Percentiles rank a stretch among this genome's conserved stretches.
phyloP scores from a whole-genome alignment of 92 coral and sea anemone genomes.

The Umimayanthus chanpuru region DNA sequence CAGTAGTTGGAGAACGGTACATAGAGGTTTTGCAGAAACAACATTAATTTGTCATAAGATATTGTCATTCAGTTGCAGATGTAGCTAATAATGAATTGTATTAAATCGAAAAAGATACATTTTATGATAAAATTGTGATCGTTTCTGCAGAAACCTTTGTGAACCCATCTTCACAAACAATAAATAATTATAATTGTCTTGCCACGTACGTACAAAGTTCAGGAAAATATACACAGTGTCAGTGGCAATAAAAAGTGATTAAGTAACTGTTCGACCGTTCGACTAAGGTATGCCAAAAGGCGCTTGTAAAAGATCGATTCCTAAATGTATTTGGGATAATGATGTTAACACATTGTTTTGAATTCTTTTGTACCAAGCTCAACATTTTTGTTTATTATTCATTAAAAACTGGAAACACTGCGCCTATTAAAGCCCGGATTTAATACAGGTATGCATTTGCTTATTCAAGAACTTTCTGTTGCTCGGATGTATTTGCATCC shows the following conservation, averaged over 20 bases:
- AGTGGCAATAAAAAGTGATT: neutral
- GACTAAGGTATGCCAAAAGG: neutral
- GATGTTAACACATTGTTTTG: neutral
- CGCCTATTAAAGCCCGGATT: neutral
- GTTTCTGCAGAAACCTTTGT: conserved; percentile 5
- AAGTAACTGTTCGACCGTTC: too few species aligned
- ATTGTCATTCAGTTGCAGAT: neutral
- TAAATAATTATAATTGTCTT: neutral
- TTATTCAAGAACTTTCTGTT: neutral
- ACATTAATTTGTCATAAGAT: neutral
- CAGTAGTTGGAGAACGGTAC: neutral
- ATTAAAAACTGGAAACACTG: neutral
- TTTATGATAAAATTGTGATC: neutral
- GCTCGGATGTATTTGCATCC: neutral
- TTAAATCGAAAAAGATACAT: neutral
- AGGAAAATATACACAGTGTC: neutral
- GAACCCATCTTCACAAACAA: conserved; percentile 11
- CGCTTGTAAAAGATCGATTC: neutral
- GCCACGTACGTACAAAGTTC: conserved; percentile 11
- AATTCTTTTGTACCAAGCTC: neutral
- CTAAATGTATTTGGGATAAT: neutral
- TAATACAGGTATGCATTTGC: neutral
- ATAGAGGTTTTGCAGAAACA: neutral
- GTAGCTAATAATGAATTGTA: neutral
- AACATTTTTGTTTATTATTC: neutral